Conservation (phyloP, 2,113 vertebrate genomes). For the Corythoichthys haematopterus region DNA sequence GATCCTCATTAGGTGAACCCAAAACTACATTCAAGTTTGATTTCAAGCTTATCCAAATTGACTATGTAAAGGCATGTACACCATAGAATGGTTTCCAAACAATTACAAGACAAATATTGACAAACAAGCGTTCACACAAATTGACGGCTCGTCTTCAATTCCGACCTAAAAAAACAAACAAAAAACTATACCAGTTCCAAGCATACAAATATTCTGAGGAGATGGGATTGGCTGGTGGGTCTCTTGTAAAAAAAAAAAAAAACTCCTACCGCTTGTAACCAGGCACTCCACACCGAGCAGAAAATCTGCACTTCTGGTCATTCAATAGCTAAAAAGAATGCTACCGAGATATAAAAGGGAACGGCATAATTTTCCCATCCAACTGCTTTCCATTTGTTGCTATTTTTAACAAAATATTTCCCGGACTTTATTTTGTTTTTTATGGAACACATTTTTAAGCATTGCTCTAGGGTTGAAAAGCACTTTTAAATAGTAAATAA, state of each 20-base stretch:
- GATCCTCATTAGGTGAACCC: no score
- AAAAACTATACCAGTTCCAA: not conserved
- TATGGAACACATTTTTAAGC: not conserved
- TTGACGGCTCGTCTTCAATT: not conserved
- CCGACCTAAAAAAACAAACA: not conserved
- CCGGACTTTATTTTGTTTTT: slow-evolving; percentile 18
- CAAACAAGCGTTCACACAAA: no score
- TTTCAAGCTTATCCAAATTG: not conserved
- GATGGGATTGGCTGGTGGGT: slow-evolving; percentile 52
- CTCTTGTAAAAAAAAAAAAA: slow-evolving; percentile 35
- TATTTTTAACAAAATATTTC: slow-evolving; percentile 35
- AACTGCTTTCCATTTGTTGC: slow-evolving; percentile 15
- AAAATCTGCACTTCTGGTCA: slow-evolving; percentile 35
- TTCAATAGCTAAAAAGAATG: slow-evolving; percentile 9
- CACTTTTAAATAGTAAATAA: not conserved
- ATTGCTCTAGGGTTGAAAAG: not conserved
- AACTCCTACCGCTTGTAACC: slow-evolving; percentile 52
- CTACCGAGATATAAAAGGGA: slow-evolving; percentile 15
- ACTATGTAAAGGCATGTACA: not conserved
- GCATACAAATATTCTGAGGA: slow-evolving; percentile 48
- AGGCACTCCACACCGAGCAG: slow-evolving; percentile 35
- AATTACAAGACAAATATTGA: no score
- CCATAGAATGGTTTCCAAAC: not conserved
- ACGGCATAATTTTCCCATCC: slow-evolving; percentile 11
- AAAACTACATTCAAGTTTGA: no score